These are phyloP conservation scores for Sebastes iracundus DNA, from an alignment of 2,797 vertebrate genomes.

Conservation along the genomic window DNA sequence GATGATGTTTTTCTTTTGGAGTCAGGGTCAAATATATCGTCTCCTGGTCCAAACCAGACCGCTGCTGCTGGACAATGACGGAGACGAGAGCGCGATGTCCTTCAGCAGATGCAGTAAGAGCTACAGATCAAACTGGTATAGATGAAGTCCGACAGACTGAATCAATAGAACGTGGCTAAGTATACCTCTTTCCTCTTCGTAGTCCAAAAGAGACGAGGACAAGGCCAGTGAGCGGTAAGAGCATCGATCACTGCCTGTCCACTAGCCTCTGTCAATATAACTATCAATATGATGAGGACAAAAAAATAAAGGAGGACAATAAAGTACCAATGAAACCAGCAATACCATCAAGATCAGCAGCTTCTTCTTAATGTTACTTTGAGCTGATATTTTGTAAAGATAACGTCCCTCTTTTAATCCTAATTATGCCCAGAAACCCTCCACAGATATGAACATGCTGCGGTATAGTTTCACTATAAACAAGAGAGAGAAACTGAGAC, in stretches of 20 bases:
- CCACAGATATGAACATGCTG: accelerated
- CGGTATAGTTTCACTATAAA: background rate
- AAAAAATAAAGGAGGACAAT: background rate
- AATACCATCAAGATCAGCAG: background rate
- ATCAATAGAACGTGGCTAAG: slow-evolving; percentile 60
- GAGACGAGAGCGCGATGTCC: background rate
- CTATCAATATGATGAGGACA: slow-evolving; percentile 28
- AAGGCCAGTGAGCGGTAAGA: slow-evolving; percentile 67
- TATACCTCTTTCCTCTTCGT: slow-evolving; percentile 33
- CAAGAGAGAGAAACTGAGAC: background rate
- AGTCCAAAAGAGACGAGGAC: slow-evolving; percentile 36
- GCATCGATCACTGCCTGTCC: slow-evolving; percentile 59
- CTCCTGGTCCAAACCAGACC: slow-evolving; percentile 86
- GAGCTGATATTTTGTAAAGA: background rate
- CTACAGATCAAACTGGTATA: slow-evolving; percentile 35
- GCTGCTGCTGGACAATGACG: slow-evolving; percentile 71
- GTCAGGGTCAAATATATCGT: slow-evolving; percentile 75
- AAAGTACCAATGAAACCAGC: background rate
- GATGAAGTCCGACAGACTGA: slow-evolving; percentile 21
- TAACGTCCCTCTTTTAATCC: background rate
- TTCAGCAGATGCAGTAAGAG: slow-evolving; percentile 41
- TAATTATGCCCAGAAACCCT: background rate
- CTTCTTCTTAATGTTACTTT: background rate
- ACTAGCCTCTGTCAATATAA: slow-evolving; percentile 24
- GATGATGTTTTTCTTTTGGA: background rate